Percentiles rank a stretch among this genome's conserved stretches.
Conservation (phyloP, 2,797 vertebrate species). For the Sebastes diaconus region DNA sequence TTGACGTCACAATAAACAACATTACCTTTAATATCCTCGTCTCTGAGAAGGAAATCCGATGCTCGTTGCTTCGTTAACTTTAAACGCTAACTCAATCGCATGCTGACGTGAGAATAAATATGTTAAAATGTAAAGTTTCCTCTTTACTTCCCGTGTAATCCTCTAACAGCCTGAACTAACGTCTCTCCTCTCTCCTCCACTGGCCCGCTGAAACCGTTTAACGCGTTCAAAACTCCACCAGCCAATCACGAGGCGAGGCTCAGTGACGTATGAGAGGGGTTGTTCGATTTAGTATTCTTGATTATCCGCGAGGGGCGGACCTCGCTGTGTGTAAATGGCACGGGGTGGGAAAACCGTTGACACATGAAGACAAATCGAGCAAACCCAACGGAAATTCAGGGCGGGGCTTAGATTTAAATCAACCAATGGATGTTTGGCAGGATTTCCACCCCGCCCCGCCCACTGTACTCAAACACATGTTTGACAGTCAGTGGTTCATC, state of each 20-base stretch:
- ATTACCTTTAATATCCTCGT: conserved; percentile 52
- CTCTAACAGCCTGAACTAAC: neutral
- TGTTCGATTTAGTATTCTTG: rapidly evolving
- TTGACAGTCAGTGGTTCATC: neutral
- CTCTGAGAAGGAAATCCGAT: neutral
- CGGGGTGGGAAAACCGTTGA: too few relatives aligned
- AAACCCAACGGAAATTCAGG: neutral
- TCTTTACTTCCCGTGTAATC: neutral
- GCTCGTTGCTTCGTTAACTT: neutral
- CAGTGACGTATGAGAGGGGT: rapidly evolving
- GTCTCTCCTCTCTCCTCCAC: neutral
- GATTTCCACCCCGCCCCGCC: neutral
- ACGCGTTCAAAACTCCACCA: conserved; percentile 53
- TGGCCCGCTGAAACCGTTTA: conserved; percentile 74
- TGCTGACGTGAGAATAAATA: neutral
- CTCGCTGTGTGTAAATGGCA: too few relatives aligned
- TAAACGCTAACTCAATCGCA: conserved; percentile 23
- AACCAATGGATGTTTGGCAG: conserved; percentile 37
- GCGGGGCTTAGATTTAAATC: conserved; percentile 59
- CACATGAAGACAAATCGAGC: neutral
- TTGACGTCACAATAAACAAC: neutral
- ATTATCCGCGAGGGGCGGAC: neutral
- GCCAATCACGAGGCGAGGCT: conserved; percentile 58
- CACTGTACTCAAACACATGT: neutral
- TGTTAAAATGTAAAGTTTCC: neutral